Conservation (phyloP, 2,888 invertebrate species). For the Acanthosepion esculentum region DNA sequence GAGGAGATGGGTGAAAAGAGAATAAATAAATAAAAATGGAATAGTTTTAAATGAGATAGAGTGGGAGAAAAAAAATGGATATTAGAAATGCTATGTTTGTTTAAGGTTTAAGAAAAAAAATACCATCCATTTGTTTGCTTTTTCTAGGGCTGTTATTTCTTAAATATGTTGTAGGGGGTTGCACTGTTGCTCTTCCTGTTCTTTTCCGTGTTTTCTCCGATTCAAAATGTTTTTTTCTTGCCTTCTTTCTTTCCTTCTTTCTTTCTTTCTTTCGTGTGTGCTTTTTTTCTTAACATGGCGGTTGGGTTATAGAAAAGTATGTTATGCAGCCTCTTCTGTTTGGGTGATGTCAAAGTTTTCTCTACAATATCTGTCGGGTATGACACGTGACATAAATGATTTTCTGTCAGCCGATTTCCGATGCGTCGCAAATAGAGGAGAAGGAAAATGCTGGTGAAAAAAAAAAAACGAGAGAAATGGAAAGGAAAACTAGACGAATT, state of each 20-base stretch:
- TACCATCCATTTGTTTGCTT: no score
- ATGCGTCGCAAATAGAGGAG: not conserved
- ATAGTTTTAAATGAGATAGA: not conserved
- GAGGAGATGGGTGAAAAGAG: not conserved
- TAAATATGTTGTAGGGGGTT: not conserved
- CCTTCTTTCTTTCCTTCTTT: not conserved
- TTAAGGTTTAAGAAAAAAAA: not conserved
- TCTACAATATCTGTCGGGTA: not conserved
- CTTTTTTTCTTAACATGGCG: not conserved
- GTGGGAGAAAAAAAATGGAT: not conserved
- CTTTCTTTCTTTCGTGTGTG: not conserved
- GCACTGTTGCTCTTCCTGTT: not conserved
- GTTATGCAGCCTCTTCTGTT: not conserved
- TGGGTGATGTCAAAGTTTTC: not conserved
- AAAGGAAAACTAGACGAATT: no score
- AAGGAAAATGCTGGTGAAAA: not conserved
- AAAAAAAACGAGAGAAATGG: not conserved
- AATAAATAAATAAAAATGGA: not conserved
- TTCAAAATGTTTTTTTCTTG: not conserved
- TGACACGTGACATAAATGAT: constrained; percentile 2
- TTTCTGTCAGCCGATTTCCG: not conserved
- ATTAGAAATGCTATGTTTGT: not conserved
- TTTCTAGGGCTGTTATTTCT: not conserved
- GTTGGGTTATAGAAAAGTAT: not conserved
- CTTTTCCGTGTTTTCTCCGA: not conserved